A percentile compares a stretch with the other conserved stretches of the same genome.
Evolutionary conservation across 2,888 invertebrate species (phyloP).

Genomic region (Amphipoea oculea): DNA sequence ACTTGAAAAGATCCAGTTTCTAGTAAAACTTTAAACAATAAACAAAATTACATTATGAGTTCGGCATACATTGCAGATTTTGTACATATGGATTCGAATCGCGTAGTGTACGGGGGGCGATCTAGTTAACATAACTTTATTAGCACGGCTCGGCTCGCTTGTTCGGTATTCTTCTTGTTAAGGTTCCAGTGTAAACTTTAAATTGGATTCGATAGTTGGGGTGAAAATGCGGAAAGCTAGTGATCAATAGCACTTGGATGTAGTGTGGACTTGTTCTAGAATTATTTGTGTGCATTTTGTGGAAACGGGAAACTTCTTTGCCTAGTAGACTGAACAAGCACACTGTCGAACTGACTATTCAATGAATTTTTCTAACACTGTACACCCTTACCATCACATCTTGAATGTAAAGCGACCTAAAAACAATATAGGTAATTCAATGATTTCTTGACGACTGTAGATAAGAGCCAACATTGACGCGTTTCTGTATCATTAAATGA

Average conservation of each 20-base stretch:
- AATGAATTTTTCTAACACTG: not conserved
- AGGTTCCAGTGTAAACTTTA: constrained; percentile 66
- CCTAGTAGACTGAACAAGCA: not conserved
- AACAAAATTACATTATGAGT: constrained; percentile 36
- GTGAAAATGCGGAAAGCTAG: constrained; percentile 56
- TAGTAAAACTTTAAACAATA: constrained; percentile 41
- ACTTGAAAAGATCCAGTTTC: constrained; percentile 36
- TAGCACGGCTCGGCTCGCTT: constrained; percentile 59
- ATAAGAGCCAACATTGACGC: not conserved
- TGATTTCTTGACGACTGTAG: not conserved
- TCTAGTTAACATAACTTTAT: constrained; percentile 66
- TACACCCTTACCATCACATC: not conserved
- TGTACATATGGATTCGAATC: constrained; percentile 39
- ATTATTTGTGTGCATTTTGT: constrained; percentile 43
- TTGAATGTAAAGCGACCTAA: not conserved
- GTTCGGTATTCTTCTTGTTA: constrained; percentile 67
- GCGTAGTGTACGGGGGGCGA: constrained; percentile 42
- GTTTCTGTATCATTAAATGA: not conserved
- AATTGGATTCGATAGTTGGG: constrained; percentile 68
- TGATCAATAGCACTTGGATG: constrained; percentile 63
- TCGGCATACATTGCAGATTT: constrained; percentile 46
- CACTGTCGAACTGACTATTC: not conserved
- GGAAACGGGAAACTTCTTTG: not conserved
- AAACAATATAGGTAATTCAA: not conserved
- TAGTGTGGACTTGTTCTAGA: constrained; percentile 40